Base-by-base conservation (phyloP, 1,140 invertebrate species). In the Globodera ellingtonae region DNA sequence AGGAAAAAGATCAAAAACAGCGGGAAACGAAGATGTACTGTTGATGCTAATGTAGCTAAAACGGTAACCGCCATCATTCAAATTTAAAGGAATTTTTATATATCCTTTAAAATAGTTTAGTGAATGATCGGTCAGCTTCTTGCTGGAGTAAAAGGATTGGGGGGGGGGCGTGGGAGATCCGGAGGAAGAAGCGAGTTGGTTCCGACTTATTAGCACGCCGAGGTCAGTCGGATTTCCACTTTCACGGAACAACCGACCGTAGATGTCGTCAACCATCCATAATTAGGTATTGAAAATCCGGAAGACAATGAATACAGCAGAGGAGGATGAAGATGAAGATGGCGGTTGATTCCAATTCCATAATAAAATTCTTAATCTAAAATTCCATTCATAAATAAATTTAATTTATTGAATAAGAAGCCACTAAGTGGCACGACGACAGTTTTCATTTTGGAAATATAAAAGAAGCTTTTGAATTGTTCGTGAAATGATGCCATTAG, bases 81-180 rank as follows among this genome's bases (percentile, higher is more conserved):
- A 71, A 46, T 71, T 71, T 71, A 48, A 71, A 44, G 21, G 44
- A 18, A 46, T 21, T 18, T 71, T 71, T 13, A 71, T n/a, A n/a
- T n/a, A n/a, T n/a, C n/a, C n/a, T n/a, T n/a, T n/a, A n/a, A n/a
- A n/a, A n/a, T n/a, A n/a, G 6, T 71, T 71, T 15, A 18, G 5
- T 46, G 48, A 71, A 71, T 71, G 44, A 18, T 15, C 48, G 69
- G n/a, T 44, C 44, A 48, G 48, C 6, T 71, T 13, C 7, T 7
- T 52, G 50, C 7, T 52, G 7, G 7, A 10, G 13, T 52, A n/a
- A n/a, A n/a, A n/a, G n/a, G n/a, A n/a, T n/a, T n/a, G n/a, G n/a
- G n/a, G n/a, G n/a, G n/a, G n/a, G n/a, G n/a, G n/a, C n/a, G n/a
- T n/a, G n/a, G n/a, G n/a, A n/a, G n/a, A n/a, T n/a, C n/a, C n/a